A percentile compares a stretch with the other conserved stretches of the same genome.
Conservation (phyloP, 2,113 vertebrate genomes). For the Chaetorhynchus papuensis region DNA sequence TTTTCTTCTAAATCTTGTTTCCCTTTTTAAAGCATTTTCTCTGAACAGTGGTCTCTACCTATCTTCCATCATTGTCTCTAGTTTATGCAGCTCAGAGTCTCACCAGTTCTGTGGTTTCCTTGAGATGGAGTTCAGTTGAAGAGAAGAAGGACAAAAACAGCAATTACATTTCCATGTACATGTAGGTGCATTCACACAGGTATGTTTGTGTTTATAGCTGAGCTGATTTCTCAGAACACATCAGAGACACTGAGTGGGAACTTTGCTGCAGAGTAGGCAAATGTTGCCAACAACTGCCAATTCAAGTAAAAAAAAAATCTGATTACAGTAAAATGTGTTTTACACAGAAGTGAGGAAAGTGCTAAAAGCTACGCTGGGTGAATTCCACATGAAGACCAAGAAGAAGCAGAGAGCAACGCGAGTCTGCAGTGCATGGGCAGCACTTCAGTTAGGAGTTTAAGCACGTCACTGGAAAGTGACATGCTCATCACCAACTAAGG, state of each 20-base stretch:
- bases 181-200: not conserved
- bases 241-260: not conserved
- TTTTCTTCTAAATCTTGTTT: not conserved
- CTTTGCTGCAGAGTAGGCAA: not conserved
- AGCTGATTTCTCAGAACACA: not conserved
- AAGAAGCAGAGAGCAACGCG: accelerated
- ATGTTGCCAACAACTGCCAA: not conserved
- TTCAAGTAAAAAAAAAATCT: not conserved
- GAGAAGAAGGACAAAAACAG: not conserved
- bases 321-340: not conserved
- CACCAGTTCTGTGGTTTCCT: not conserved
- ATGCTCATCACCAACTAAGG: not conserved
- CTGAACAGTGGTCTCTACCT: accelerated
- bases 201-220: not conserved
- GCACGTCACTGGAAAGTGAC: not conserved
- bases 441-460: not conserved
- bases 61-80: not conserved
- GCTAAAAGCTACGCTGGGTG: not conserved
- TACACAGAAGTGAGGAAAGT: not conserved
- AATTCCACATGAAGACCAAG: not conserved
- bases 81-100: not conserved
- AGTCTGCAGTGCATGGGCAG: not conserved
- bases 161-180: not conserved
- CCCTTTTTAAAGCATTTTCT: not conserved
- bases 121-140: not conserved